Conservation (phyloP, 2,797 vertebrate genomes). For the Eulemur albifrons region DNA sequence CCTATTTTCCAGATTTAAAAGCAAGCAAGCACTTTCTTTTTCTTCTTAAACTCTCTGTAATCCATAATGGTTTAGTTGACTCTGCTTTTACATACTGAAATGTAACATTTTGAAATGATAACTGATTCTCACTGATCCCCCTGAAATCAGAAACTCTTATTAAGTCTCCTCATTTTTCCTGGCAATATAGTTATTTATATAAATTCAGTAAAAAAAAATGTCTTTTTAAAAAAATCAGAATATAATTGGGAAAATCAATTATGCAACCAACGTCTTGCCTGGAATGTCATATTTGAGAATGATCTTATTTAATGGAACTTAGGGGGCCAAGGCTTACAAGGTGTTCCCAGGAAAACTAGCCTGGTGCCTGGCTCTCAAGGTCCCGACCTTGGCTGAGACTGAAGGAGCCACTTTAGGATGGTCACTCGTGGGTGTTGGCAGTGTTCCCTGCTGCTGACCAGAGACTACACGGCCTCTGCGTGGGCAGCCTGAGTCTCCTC, state of each 20-base stretch:
- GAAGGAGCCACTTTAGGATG: not conserved
- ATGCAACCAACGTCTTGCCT: not conserved
- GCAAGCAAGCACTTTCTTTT: not conserved
- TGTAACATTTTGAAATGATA: not conserved
- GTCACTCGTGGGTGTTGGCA: not conserved
- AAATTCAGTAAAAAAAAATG: conserved; percentile 8
- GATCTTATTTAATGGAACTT: not conserved
- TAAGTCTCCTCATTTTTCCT: not conserved
- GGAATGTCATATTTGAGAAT: not conserved
- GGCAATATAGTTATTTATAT: not conserved
- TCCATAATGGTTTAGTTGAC: not conserved
- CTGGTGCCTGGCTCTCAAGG: not conserved
- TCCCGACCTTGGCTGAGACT: not conserved
- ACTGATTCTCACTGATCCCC: not conserved
- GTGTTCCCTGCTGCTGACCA: not conserved
- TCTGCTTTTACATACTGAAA: conserved; percentile 3
- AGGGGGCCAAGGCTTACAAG: not conserved
- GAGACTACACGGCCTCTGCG: not conserved
- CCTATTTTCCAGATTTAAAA: conserved; percentile 21
- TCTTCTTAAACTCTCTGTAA: not conserved
- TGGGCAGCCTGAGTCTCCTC: not conserved
- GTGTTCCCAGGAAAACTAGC: not conserved
- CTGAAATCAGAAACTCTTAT: conserved; percentile 6
- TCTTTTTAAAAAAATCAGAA: not conserved
- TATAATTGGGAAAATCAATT: not conserved